Base-by-base conservation (phyloP, 1,140 invertebrate genomes). In the Caenorhabditis brenneri region DNA sequence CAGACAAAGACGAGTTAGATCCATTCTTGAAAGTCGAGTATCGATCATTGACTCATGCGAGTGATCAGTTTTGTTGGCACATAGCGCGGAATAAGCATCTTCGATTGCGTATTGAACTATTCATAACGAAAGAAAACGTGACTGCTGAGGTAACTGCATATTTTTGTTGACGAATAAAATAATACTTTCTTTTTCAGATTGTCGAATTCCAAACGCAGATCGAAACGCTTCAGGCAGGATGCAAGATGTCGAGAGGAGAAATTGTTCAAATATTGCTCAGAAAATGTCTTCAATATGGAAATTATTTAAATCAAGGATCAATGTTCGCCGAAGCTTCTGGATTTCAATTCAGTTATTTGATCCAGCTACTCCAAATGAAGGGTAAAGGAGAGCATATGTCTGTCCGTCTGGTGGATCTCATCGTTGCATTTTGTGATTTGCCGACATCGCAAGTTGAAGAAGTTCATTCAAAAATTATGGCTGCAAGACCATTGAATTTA, bases 1-100 rank as follows among this genome's bases (percentile, higher is more conserved):
- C 65, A 3, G 65, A 74, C n/a, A 74, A 74, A 74, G 65, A 42
- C 22, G 65, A 74, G 10, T n/a, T 74, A 5, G 65, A 74, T 74
- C 65, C 65, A 24, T 74, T 74, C 15, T 24, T 74, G 65, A 74
- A 74, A 22, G 36, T 74, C 2, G 65, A 74, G 22, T 74, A 74
- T 74, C 7, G 27, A n/a, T 42, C 65, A 74, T 31, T 74, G 22
- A 74, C 65, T 0, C 65, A 74, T 42, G 65, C 65, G 10, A 74
- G 65, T n/a, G 65, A 74, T 24, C 65, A 74, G 36, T 74, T 74
- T 24, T 74, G 65, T 24, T 74, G 65, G 65, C 65, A 74, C 24
- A 74, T 74, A 42, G 65, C 36, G 3, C 65, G 65, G 12, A 74
- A 74, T 36, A 74, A 74, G n/a, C 65, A 74, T 46, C 22, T 74